Evolutionary conservation across 2,113 vertebrate species (phyloP).

Genomic region (human (Homo sapiens)): GRCh38 chr7:16471501-16472000

Average conservation of each 20-base stretch:
- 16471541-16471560: neutral
- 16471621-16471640: neutral
- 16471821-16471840: neutral
- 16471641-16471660: neutral
- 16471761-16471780: neutral
- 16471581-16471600: neutral
- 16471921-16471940: neutral
- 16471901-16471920: neutral
- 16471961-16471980: neutral
- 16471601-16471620: neutral
- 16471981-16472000: neutral
- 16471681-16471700: neutral
- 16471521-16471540: neutral
- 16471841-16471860: neutral
- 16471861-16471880: neutral
- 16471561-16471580: neutral
- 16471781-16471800: neutral
- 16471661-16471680: neutral
- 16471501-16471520: neutral
- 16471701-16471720: neutral
- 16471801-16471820: neutral
- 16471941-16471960: neutral
- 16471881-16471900: neutral
- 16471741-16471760: neutral
- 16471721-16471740: neutral